Conservation (phyloP, 2,113 vertebrate species). For the Orientallactaga bullata region DNA sequence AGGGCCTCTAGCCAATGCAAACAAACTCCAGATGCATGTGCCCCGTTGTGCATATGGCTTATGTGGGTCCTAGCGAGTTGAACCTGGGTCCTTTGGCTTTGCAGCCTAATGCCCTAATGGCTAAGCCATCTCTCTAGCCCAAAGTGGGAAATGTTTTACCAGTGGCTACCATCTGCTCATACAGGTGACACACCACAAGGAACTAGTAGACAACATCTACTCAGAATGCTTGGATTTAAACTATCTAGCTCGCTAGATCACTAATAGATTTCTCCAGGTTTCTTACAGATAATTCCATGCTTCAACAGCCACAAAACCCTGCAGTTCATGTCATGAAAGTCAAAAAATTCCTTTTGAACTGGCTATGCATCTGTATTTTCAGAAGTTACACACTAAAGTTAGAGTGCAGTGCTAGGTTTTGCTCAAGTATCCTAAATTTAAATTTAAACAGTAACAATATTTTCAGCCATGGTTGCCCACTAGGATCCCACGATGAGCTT, state of each 20-base stretch:
- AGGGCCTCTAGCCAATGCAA: too few species aligned
- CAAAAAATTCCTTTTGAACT: neutral
- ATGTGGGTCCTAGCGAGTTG: too few species aligned
- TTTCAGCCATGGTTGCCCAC: neutral
- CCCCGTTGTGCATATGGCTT: too few species aligned
- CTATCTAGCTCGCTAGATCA: neutral
- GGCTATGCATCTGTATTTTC: neutral
- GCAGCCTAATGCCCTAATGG: too few species aligned
- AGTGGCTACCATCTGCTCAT: constrained; percentile 26
- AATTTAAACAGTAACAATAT: constrained; percentile 51
- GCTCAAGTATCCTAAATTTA: neutral
- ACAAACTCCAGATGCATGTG: too few species aligned
- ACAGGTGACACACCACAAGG: constrained; percentile 22
- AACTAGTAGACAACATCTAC: neutral
- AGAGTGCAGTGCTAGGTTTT: neutral
- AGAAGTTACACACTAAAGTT: neutral
- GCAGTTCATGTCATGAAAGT: neutral
- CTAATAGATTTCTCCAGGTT: neutral
- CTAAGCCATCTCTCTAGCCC: too few species aligned
- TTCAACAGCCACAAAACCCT: constrained; percentile 4
- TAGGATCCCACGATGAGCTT: neutral
- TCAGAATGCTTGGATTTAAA: constrained; percentile 22
- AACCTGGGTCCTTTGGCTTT: too few species aligned
- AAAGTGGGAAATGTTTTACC: constrained; percentile 48
- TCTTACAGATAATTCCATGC: constrained; percentile 5